phyloP scores from a whole-genome alignment of 2,888 invertebrate species.

The Seladonia tumulorum region DNA sequence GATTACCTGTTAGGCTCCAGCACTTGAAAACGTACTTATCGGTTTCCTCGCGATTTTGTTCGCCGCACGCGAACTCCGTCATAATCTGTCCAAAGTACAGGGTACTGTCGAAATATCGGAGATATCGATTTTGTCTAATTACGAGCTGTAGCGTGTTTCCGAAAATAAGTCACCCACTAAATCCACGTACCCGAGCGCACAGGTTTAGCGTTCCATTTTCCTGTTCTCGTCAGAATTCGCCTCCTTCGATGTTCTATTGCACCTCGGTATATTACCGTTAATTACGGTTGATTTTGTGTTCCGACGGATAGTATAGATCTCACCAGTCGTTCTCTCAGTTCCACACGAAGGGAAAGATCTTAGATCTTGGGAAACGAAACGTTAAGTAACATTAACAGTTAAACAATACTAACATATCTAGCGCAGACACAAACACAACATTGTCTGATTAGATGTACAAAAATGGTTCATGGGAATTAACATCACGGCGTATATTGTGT shows the following conservation, averaged over 20 bases:
- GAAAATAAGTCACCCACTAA: slow-evolving; percentile 28
- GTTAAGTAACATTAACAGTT: too few species aligned
- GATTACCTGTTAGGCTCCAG: neutral
- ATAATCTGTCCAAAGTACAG: slow-evolving; percentile 12
- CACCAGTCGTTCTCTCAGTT: neutral
- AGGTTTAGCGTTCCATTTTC: neutral
- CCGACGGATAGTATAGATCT: neutral
- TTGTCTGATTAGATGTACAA: too few species aligned
- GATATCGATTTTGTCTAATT: slow-evolving; percentile 41
- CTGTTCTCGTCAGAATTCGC: neutral
- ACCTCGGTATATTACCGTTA: neutral
- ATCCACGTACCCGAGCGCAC: neutral
- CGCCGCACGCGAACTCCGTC: neutral
- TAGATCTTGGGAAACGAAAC: too few species aligned
- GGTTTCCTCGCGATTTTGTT: neutral
- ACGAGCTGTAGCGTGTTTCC: slow-evolving; percentile 23
- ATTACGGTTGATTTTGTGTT: neutral
- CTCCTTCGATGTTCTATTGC: neutral
- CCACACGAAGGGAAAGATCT: neutral
- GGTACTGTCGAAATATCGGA: slow-evolving; percentile 18
- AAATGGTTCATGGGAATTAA: too few species aligned
- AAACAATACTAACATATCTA: too few species aligned
- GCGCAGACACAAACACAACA: too few species aligned
- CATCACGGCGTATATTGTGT: too few species aligned
- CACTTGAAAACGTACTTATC: neutral